Base-by-base conservation (phyloP, 2,888 invertebrate genomes). In the Ormyrus labotus region DNA sequence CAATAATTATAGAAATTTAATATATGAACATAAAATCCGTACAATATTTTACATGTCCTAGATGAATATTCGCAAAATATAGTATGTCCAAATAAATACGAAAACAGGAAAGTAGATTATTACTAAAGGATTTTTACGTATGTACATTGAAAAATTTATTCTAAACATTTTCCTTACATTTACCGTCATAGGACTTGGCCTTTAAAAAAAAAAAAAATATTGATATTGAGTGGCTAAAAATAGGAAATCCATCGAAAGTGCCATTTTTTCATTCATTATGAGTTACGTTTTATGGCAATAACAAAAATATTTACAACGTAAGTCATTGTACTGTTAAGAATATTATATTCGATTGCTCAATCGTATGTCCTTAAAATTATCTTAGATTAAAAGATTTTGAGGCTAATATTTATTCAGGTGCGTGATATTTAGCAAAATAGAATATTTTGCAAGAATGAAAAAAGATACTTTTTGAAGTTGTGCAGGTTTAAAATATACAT, bases 221-320 rank as follows among this genome's bases (percentile, higher is more conserved):
- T 80, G 69, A 79, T 79, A 74, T 69, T 64, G n/a, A 74, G 69
- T 79, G 64, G 64, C 69, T 74, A 51, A 70, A 6, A 19, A 65
- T 53, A 11, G 64, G 63, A 13, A 69, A 63, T 65, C 70, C 45
- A 58, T 79, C 45, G 69, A 70, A 79, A 69, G 48, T n/a, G 6
- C 7, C 45, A 13, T 60, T 71, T 70, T 58, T 34, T 34, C 34
- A 34, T 34, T 34, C 34, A 34, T 34, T 34, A 34, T 34, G 34
- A 34, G 34, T 34, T 34, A 34, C 34, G 34, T 34, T 34, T 34
- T 34, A 34, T 34, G 34, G 34, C 34, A 34, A 34, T 34, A 34
- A 34, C 34, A 34, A 34, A 34, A 34, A 34, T 34, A 34, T 34
- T 34, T 34, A 34, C 34, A 34, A 34, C 34, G 34, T 34, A 34